Conservation (phyloP, 2,797 vertebrate genomes). For the Chrosomus eos region DNA sequence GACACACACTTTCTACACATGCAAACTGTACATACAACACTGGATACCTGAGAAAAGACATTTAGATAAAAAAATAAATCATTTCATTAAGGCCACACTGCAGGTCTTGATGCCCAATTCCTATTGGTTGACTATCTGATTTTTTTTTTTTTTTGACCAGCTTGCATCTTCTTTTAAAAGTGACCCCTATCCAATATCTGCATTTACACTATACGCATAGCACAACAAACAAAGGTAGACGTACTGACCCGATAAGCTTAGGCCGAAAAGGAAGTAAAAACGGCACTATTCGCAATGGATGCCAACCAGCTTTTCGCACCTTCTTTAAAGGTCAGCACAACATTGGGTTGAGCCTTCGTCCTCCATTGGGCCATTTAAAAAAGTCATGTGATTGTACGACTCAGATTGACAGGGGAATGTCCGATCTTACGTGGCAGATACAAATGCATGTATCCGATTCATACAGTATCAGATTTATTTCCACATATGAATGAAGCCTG, state of each 20-base stretch:
- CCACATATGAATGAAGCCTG: background rate
- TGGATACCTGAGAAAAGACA: constrained; percentile 33
- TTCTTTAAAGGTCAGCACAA: background rate
- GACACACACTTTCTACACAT: constrained; percentile 19
- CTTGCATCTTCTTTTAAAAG: background rate
- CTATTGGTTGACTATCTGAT: background rate
- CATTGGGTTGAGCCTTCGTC: no score
- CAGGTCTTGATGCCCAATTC: background rate
- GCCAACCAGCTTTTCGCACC: background rate
- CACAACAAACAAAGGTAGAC: background rate
- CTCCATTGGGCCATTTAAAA: background rate
- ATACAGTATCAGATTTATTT: background rate
- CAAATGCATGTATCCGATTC: background rate
- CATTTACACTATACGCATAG: background rate
- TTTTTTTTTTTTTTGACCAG: background rate
- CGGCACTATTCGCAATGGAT: background rate
- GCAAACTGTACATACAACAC: constrained; percentile 38
- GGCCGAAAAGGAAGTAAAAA: no score
- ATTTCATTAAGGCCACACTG: background rate
- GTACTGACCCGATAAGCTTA: background rate
- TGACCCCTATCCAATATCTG: background rate
- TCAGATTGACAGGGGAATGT: background rate
- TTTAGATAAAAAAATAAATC: background rate
- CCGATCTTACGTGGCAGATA: background rate
- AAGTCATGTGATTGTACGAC: background rate